Conservation (phyloP, 2,888 invertebrate species). For the Sesia apiformis region DNA sequence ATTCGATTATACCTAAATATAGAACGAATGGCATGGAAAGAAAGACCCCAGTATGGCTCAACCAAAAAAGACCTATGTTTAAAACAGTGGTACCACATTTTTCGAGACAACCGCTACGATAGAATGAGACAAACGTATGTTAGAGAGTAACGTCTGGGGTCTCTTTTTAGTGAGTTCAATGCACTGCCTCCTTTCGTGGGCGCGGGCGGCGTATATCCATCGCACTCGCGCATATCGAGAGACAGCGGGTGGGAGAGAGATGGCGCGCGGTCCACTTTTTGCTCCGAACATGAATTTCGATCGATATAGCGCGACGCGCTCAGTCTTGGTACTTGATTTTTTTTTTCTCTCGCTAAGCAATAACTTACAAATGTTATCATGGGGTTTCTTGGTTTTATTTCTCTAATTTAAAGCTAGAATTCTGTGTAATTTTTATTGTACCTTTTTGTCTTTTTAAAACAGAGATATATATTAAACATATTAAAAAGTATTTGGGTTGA, state of each 20-base stretch:
- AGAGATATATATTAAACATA: too few relatives aligned
- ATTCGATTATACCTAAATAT: too few relatives aligned
- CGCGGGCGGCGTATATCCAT: slow-evolving; percentile 44
- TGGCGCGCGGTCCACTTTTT: slow-evolving; percentile 54
- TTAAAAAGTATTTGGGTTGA: too few relatives aligned
- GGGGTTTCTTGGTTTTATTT: too few relatives aligned
- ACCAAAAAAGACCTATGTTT: too few relatives aligned
- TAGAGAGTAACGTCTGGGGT: not conserved
- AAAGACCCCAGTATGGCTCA: too few relatives aligned
- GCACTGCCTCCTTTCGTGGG: slow-evolving; percentile 62
- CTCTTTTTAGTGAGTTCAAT: slow-evolving; percentile 42
- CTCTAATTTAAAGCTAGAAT: too few relatives aligned
- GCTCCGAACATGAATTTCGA: slow-evolving; percentile 64
- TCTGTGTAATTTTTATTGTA: too few relatives aligned
- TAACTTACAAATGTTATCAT: too few relatives aligned
- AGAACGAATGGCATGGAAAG: too few relatives aligned
- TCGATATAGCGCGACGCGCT: slow-evolving; percentile 44
- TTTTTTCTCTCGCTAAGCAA: not conserved
- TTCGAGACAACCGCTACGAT: slow-evolving; percentile 27
- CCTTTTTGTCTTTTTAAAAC: too few relatives aligned
- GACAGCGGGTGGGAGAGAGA: slow-evolving; percentile 23
- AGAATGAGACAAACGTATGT: not conserved
- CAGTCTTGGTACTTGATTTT: slow-evolving; percentile 43
- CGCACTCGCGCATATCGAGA: slow-evolving; percentile 24
- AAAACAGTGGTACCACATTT: too few relatives aligned